Evolutionary conservation across 2,888 invertebrate genomes (phyloP).

Genomic region (Neria commutata): DNA sequence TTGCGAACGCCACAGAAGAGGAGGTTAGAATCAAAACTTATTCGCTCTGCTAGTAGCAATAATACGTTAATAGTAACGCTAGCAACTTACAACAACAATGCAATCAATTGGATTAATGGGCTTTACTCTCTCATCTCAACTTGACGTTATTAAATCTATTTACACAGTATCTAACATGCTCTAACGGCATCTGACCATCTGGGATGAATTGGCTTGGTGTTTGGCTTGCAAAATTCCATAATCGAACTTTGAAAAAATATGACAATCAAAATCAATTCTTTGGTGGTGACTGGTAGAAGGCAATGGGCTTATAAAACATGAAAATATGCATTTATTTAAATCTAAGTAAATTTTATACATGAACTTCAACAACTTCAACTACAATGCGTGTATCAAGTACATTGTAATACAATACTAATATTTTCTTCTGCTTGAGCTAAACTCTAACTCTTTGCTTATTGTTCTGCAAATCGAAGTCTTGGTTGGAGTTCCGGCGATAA

Average conservation of each 20-base stretch:
- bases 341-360: too few relatives aligned
- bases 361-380: too few relatives aligned
- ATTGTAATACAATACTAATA: slow-evolving; percentile 41
- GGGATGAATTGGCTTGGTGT: too few relatives aligned
- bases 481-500: too few relatives aligned
- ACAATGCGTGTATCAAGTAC: too few relatives aligned
- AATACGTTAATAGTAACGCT: slow-evolving; percentile 2
- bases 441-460: slow-evolving; percentile 19
- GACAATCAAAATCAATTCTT: slow-evolving; percentile 26
- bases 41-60: not conserved
- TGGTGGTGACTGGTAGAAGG: slow-evolving; percentile 40
- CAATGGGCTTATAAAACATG: too few relatives aligned
- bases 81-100: slow-evolving; percentile 16
- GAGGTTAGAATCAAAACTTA: slow-evolving; percentile 61
- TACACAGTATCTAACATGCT: too few relatives aligned
- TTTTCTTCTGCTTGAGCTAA: slow-evolving; percentile 32
- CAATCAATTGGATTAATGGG: slow-evolving; percentile 28
- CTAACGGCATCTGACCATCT: too few relatives aligned
- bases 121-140: slow-evolving; percentile 38
- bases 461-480: too few relatives aligned
- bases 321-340: too few relatives aligned
- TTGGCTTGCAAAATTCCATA: not conserved
- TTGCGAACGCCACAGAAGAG: slow-evolving; percentile 63
- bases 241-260: not conserved
- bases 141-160: slow-evolving; percentile 10